These are phyloP conservation scores for Cassiopea xamachana DNA, from an alignment of 30 jellyfish, hydroid and myxozoan species.

Conservation along the genomic window DNA sequence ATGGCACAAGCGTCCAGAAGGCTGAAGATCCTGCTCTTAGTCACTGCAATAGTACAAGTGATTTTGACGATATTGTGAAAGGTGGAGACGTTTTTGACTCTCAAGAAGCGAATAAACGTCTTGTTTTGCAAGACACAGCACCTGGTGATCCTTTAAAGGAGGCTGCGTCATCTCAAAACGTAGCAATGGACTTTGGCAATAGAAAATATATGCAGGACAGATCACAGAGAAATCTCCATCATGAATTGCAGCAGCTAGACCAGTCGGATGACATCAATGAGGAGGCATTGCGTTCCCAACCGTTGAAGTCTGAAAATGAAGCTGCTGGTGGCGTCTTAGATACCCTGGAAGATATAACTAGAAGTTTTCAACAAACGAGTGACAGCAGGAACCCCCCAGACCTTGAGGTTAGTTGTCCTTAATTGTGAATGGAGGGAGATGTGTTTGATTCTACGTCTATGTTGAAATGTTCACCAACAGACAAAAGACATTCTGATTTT, in stretches of 20 bases:
- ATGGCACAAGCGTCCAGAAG: not conserved
- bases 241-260: not conserved
- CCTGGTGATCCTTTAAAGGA: not conserved
- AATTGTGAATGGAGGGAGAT: no score
- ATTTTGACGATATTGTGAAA: not conserved
- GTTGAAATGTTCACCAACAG: no score
- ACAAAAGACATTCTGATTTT: no score
- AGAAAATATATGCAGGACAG: not conserved
- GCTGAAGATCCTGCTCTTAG: not conserved
- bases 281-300: not conserved
- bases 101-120: not conserved
- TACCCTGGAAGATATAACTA: not conserved
- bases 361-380: not conserved
- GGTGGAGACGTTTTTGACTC: not conserved
- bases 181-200: not conserved
- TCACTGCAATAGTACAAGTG: not conserved
- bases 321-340: constrained; percentile 15
- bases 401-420: constrained; percentile 13
- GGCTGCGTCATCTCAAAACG: not conserved
- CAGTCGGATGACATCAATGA: not conserved
- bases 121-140: not conserved
- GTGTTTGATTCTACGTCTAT: no score
- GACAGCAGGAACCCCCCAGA: constrained; percentile 32
- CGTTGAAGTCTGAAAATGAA: not conserved
- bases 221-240: not conserved